A percentile compares a stretch with the other conserved stretches of the same genome.
Conservation (phyloP, 2,888 invertebrate species). For the Blastobasis lacticolella region DNA sequence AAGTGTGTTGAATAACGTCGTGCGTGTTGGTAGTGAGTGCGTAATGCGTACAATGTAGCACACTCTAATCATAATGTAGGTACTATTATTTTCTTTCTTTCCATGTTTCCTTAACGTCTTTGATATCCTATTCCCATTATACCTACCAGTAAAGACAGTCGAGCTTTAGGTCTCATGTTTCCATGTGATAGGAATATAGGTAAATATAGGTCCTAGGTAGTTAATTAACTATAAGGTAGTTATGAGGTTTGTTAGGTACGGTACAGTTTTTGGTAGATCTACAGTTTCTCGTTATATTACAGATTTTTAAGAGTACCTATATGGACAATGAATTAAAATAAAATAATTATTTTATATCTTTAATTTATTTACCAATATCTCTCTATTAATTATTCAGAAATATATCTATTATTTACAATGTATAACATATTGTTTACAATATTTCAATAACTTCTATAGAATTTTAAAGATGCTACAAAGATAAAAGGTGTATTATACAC, state of each 20-base stretch:
- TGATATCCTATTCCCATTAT: neutral
- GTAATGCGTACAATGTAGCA: no score
- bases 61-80: no score
- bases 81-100: no score
- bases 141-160: constrained; percentile 9
- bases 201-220: constrained; percentile 12
- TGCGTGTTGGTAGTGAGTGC: no score
- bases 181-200: constrained; percentile 8
- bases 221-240: constrained; percentile 33
- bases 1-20: no score
- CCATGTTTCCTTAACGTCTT: no score
- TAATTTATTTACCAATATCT: neutral
- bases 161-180: constrained; percentile 17
- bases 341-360: neutral
- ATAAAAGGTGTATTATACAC: constrained; percentile 17
- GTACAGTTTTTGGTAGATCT: constrained; percentile 24
- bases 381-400: neutral
- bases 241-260: constrained; percentile 23
- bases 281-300: constrained; percentile 17
- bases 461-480: constrained; percentile 22
- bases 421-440: constrained; percentile 10
- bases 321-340: neutral
- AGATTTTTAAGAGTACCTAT: neutral
- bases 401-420: constrained; percentile 15
- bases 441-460: constrained; percentile 16